Conservation (phyloP, 2,888 invertebrate genomes). For the Parnassius glacialis region DNA sequence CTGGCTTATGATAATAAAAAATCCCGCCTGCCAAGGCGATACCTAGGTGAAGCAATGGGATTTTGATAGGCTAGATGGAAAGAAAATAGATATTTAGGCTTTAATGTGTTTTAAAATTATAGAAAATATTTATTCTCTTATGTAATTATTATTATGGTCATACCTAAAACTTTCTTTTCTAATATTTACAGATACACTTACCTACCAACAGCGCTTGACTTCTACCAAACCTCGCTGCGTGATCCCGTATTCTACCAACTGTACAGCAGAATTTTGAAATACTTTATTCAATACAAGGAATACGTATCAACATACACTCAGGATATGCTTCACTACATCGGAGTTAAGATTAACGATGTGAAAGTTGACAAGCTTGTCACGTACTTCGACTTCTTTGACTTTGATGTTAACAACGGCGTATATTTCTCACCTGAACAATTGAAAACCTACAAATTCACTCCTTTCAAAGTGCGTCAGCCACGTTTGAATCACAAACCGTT, state of each 20-base stretch:
- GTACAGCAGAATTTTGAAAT: slow-evolving; percentile 81
- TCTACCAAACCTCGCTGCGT: slow-evolving; percentile 83
- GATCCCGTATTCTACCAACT: slow-evolving; percentile 87
- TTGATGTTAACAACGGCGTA: slow-evolving; percentile 81
- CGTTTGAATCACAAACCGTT: slow-evolving; percentile 87
- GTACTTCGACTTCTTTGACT: slow-evolving; percentile 84
- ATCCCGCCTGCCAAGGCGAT: too few species aligned
- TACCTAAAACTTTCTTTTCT: too few species aligned
- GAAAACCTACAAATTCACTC: slow-evolving; percentile 54
- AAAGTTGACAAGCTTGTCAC: slow-evolving; percentile 83
- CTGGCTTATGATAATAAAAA: too few species aligned
- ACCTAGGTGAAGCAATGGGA: too few species aligned
- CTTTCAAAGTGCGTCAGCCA: slow-evolving; percentile 82
- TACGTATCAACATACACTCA: slow-evolving; percentile 80
- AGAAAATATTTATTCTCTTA: too few species aligned
- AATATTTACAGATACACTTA: slow-evolving; percentile 54
- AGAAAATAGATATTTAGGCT: not conserved
- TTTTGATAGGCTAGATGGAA: too few species aligned
- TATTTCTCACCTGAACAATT: slow-evolving; percentile 51
- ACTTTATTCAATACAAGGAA: slow-evolving; percentile 82
- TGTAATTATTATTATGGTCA: too few species aligned
- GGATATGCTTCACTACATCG: slow-evolving; percentile 79
- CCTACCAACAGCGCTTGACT: slow-evolving; percentile 82
- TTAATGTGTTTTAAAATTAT: too few species aligned
- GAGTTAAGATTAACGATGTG: slow-evolving; percentile 82